Base-by-base conservation (phyloP, 2,888 invertebrate species). In the Hoplodrina ambigua region DNA sequence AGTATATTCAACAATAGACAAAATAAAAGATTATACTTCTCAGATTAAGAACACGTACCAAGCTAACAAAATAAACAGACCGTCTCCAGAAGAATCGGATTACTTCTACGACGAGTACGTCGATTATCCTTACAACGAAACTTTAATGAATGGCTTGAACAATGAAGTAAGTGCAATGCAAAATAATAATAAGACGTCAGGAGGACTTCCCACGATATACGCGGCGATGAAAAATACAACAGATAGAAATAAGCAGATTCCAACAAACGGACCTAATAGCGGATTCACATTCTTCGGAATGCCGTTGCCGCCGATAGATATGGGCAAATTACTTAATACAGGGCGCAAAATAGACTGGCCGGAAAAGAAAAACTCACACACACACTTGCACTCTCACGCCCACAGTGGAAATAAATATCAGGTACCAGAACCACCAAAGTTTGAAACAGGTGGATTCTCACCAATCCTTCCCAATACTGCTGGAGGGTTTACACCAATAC, bases 251-350 rank as follows among this genome's bases (percentile, higher is more conserved):
- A 93, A 86, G 17, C 65, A 81, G 57, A 66, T 90, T 20, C 89
- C 94, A 64, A 90, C 92, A 49, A 95, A 94, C 46, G 95, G 96
- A 0, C 96, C 97, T 0, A 89, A 85, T 2, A 97, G 97, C 75
- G 97, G 97, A 1, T 98, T 98, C 81, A 98, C 98, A 17, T 98
- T 98, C 88, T 98, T 98, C 86, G 98, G 98, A 0, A 97, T 98
- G 88, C 98, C 98, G 0, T 89, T 98, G 71, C 98, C 98, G 1
- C 96, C 97, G 52, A 90, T 98, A 58, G 97, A 97, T 81, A 96
- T 98, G 85, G 97, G 97, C 15, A 97, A 97, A 84, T 92, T 98
- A 54, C 96, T 97, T 44, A 95, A 92, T 59, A 94, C 92, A 46
- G 96, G 95, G 0, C 91, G 96, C 8, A 96, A 95, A 88, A 89